These are phyloP conservation scores for Tinea semifulvella DNA, from an alignment of 2,888 invertebrate species.

Conservation along the genomic window DNA sequence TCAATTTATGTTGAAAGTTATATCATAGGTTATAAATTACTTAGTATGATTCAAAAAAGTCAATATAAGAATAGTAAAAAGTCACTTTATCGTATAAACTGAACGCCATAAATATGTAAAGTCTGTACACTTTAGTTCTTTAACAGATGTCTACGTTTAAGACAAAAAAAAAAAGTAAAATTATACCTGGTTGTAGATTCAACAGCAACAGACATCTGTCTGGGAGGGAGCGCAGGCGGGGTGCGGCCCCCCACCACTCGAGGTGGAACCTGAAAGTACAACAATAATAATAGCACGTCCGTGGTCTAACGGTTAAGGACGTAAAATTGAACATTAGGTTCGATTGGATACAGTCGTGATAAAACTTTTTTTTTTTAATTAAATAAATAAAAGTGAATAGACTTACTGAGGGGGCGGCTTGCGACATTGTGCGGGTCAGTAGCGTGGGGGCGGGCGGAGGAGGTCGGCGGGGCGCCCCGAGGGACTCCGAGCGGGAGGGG, in stretches of 20 bases:
- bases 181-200: constrained; percentile 23
- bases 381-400: not conserved
- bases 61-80: too few species aligned
- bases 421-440: constrained; percentile 42
- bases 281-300: too few species aligned
- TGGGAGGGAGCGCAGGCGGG: constrained; percentile 64
- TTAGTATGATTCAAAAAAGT: too few species aligned
- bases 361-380: too few species aligned
- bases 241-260: constrained; percentile 28
- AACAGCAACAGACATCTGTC: constrained; percentile 61
- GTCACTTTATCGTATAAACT: too few species aligned
- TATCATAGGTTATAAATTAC: too few species aligned
- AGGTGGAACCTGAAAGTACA: constrained; percentile 40
- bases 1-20: too few species aligned
- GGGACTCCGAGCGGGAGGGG: constrained; percentile 18
- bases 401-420: constrained; percentile 37
- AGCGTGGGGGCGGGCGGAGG: constrained; percentile 28
- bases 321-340: not conserved
- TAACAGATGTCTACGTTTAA: too few species aligned
- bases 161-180: too few species aligned
- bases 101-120: too few species aligned
- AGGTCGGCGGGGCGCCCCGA: constrained; percentile 20
- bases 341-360: not conserved
- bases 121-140: too few species aligned
- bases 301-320: not conserved